A percentile compares a stretch with the other conserved stretches of the same genome.
Conservation (phyloP, 2,888 invertebrate genomes). For the Euproctis similis region DNA sequence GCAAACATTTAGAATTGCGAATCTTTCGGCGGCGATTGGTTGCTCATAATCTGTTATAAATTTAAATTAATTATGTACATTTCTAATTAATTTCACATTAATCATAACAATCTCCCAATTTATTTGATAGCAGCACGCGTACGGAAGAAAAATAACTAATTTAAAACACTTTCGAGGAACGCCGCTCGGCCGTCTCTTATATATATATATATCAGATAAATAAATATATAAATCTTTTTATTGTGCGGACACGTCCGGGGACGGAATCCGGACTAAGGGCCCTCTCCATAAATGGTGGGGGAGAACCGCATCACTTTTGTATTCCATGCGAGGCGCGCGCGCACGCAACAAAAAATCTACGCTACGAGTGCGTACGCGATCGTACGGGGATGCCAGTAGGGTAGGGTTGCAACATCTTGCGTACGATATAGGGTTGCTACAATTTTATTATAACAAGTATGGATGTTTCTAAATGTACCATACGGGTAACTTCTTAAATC, state of each 20-base stretch:
- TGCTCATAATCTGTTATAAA: too few species aligned
- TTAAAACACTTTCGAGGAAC: constrained; percentile 50
- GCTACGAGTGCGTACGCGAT: constrained; percentile 58
- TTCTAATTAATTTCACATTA: too few species aligned
- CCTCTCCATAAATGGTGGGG: constrained; percentile 59
- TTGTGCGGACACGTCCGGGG: constrained; percentile 59
- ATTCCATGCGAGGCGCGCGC: constrained; percentile 45
- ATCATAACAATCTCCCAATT: constrained; percentile 22
- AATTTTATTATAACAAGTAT: too few species aligned
- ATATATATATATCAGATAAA: constrained; percentile 62
- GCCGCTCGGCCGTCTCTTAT: constrained; percentile 37
- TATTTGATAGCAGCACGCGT: constrained; percentile 33
- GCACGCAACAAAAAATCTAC: constrained; percentile 58
- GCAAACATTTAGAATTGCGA: too few species aligned
- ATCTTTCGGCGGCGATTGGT: too few species aligned
- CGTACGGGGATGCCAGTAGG: constrained; percentile 49
- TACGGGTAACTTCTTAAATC: too few species aligned
- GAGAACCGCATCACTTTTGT: constrained; percentile 55
- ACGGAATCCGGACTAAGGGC: constrained; percentile 63
- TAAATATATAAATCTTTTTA: constrained; percentile 65
- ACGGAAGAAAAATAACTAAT: constrained; percentile 47
- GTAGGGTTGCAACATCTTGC: constrained; percentile 30
- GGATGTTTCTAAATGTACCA: too few species aligned
- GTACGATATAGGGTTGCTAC: constrained; percentile 23
- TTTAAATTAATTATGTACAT: neutral